Percentiles rank a stretch among this genome's conserved stretches.
phyloP scores from a whole-genome alignment of 2,888 invertebrate genomes.

The Omphaloscelis lunosa region DNA sequence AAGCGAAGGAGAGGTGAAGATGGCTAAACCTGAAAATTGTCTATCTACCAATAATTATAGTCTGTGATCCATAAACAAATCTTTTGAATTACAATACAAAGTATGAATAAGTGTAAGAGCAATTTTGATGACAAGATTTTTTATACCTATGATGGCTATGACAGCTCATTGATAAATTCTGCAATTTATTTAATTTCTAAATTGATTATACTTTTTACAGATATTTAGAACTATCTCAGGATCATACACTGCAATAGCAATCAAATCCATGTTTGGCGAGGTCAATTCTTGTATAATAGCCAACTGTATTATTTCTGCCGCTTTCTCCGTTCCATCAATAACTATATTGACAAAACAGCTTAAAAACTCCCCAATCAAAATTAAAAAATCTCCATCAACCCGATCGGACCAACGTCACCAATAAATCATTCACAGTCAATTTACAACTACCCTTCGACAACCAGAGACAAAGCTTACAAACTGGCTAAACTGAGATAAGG shows the following conservation, averaged over 20 bases:
- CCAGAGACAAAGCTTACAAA: slow-evolving; percentile 68
- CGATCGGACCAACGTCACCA: slow-evolving; percentile 75
- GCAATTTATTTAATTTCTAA: too few relatives aligned
- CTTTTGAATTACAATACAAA: background rate
- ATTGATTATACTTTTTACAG: too few relatives aligned
- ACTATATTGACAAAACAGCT: slow-evolving; percentile 25
- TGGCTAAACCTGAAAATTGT: background rate
- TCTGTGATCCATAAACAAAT: too few relatives aligned
- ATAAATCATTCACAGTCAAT: slow-evolving; percentile 88
- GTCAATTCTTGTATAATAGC: too few relatives aligned
- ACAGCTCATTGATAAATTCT: too few relatives aligned
- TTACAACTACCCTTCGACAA: slow-evolving; percentile 78
- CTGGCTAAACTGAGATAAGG: slow-evolving; percentile 83
- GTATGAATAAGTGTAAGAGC: background rate
- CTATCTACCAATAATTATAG: too few relatives aligned
- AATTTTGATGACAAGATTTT: background rate
- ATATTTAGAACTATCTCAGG: too few relatives aligned
- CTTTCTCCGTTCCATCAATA: background rate
- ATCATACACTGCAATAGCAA: too few relatives aligned
- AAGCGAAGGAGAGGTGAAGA: background rate
- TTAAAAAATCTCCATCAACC: slow-evolving; percentile 47
- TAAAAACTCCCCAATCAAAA: slow-evolving; percentile 62
- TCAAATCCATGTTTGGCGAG: too few relatives aligned
- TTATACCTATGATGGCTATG: too few relatives aligned
- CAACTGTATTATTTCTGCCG: background rate